Conservation (phyloP, 2,113 vertebrate genomes). For the Calidris pugnax region DNA sequence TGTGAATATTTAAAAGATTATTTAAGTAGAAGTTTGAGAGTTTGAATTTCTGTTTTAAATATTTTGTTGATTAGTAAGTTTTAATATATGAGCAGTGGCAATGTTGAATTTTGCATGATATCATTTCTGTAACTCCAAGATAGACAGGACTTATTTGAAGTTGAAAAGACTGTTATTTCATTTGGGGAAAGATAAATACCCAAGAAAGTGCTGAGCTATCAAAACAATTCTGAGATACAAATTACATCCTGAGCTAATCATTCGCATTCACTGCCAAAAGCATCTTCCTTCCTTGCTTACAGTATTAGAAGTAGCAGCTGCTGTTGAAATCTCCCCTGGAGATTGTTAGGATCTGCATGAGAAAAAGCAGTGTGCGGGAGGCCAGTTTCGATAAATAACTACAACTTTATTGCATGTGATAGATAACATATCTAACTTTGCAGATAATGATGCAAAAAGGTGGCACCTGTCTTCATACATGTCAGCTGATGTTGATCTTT, state of each 20-base stretch:
- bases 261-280: constrained; percentile 51
- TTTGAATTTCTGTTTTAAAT: constrained; percentile 13
- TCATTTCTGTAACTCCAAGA: constrained; percentile 48
- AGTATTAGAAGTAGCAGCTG: constrained; percentile 61
- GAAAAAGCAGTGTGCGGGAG: background rate
- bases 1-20: constrained; percentile 12
- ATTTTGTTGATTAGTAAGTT: constrained; percentile 42
- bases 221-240: constrained; percentile 66
- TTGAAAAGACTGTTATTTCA: constrained; percentile 61
- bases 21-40: constrained; percentile 24
- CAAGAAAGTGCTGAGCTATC: constrained; percentile 61
- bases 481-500: background rate
- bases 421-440: background rate
- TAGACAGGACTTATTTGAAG: constrained; percentile 55
- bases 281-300: constrained; percentile 54
- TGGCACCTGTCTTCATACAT: background rate
- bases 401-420: background rate
- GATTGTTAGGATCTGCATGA: constrained; percentile 36
- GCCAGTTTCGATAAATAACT: background rate
- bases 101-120: constrained; percentile 25
- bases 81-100: background rate
- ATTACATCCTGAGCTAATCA: constrained; percentile 69
- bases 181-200: constrained; percentile 54
- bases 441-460: background rate
- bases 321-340: constrained; percentile 63